A percentile compares a stretch with the other conserved stretches of the same genome.
These are phyloP conservation scores for Botia kubotai DNA, from an alignment of 2,797 vertebrate species.

Conservation along the genomic window DNA sequence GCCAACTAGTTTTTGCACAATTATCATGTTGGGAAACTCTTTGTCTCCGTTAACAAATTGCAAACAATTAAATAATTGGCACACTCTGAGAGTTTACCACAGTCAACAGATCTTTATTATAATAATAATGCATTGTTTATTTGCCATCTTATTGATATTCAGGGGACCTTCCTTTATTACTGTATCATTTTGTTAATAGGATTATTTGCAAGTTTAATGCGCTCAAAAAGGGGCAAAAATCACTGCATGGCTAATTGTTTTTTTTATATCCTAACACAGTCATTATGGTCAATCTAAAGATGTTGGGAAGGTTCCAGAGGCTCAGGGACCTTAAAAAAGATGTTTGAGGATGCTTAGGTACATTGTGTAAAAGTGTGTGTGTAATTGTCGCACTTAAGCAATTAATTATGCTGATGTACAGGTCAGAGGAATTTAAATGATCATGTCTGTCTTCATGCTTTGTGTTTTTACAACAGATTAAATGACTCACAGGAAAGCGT, in stretches of 20 bases:
- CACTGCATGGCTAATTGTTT: constrained; percentile 38
- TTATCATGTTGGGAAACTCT: constrained; percentile 61
- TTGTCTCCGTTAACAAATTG: constrained; percentile 63
- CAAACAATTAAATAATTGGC: constrained; percentile 61
- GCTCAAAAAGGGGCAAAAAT: constrained; percentile 50
- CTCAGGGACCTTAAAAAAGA: not conserved
- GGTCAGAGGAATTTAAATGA: constrained; percentile 3
- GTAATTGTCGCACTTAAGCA: not conserved
- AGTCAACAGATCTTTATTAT: constrained; percentile 69
- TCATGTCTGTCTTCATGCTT: not conserved
- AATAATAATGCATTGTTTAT: constrained; percentile 68
- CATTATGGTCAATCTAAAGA: constrained; percentile 73
- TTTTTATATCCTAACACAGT: constrained; percentile 46
- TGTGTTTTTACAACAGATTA: not conserved
- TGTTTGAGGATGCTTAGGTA: constrained; percentile 22
- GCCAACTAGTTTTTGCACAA: constrained; percentile 64
- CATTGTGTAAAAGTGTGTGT: not conserved
- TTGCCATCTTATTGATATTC: constrained; percentile 60
- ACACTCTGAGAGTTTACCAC: constrained; percentile 46
- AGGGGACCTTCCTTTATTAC: constrained; percentile 64
- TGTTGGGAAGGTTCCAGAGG: constrained; percentile 15
- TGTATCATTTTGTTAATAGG: constrained; percentile 66
- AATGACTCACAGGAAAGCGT: not conserved
- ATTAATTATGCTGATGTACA: constrained; percentile 13
- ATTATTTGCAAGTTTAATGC: constrained; percentile 73